Conservation (phyloP, 2,113 vertebrate genomes). For the Neogobius melanostomus region DNA sequence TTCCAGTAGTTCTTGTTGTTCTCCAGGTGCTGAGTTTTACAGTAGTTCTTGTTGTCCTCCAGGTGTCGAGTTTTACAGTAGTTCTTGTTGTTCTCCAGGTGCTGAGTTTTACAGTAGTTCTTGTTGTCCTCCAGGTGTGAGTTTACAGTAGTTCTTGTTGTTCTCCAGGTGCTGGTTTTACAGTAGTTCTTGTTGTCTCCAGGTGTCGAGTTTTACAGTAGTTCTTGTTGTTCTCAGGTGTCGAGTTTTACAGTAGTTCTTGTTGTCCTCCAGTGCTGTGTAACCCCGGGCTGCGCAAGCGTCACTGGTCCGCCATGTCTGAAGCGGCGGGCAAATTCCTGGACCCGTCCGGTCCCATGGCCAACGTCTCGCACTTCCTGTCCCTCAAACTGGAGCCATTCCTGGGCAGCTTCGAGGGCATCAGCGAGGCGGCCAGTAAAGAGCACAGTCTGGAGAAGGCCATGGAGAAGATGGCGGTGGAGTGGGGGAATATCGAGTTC, state of each 20-base stretch:
- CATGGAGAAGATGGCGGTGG: constrained; percentile 83
- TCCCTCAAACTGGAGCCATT: constrained; percentile 79
- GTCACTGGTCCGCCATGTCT: constrained; percentile 86
- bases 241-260: neutral
- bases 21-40: no score
- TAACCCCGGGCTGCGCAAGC: constrained; percentile 82
- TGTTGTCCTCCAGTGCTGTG: constrained; percentile 74
- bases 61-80: no score
- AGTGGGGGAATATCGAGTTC: constrained; percentile 84
- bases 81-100: no score
- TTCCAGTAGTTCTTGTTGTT: no score
- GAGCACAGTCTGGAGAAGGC: constrained; percentile 85
- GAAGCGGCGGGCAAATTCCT: constrained; percentile 72
- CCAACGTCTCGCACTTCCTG: constrained; percentile 75
- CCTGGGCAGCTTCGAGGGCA: constrained; percentile 76
- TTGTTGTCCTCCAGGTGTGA: no score
- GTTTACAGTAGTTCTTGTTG: no score
- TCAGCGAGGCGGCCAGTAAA: constrained; percentile 85
- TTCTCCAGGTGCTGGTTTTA: no score
- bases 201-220: neutral
- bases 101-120: no score
- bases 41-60: no score
- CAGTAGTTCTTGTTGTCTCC: neutral
- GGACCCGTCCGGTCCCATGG: constrained; percentile 71
- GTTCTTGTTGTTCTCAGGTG: no score